These are phyloP conservation scores for Nothocercus nigrocapillus DNA, from an alignment of 2,113 vertebrate genomes.

Conservation along the genomic window DNA sequence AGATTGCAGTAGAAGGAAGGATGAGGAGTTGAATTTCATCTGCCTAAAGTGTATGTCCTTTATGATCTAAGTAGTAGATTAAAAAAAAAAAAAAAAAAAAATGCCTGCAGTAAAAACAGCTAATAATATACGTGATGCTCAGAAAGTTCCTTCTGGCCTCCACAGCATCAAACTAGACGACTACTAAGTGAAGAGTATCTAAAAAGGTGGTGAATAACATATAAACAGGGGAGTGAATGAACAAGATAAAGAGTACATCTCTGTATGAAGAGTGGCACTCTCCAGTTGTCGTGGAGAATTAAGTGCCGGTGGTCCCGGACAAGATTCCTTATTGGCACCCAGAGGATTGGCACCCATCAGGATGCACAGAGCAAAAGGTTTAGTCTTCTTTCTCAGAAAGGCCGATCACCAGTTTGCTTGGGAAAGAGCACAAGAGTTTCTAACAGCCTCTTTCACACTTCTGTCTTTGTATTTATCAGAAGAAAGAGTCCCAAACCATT, in stretches of 20 bases:
- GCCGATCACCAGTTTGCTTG: not conserved
- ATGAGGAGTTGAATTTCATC: not conserved
- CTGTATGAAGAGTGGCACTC: not conserved
- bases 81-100: not conserved
- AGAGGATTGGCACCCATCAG: too few species aligned
- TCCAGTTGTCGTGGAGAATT: not conserved
- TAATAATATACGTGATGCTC: not conserved
- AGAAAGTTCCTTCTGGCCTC: not conserved
- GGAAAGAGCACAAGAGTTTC: not conserved
- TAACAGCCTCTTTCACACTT: constrained; percentile 1
- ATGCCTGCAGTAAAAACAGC: not conserved
- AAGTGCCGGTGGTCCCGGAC: not conserved
- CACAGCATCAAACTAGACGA: not conserved
- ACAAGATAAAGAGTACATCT: not conserved
- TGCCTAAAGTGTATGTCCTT: not conserved
- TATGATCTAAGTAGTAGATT: not conserved
- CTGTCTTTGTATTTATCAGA: not conserved
- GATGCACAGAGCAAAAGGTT: not conserved
- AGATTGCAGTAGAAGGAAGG: not conserved
- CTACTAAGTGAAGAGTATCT: not conserved
- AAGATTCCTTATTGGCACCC: not conserved
- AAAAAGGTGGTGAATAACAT: not conserved
- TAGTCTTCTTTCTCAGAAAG: not conserved
- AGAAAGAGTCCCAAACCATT: not conserved
- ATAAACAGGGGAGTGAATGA: not conserved